A percentile compares a stretch with the other conserved stretches of the same genome.
phyloP scores from a whole-genome alignment of 2,113 vertebrate species.

The Scomber scombrus region DNA sequence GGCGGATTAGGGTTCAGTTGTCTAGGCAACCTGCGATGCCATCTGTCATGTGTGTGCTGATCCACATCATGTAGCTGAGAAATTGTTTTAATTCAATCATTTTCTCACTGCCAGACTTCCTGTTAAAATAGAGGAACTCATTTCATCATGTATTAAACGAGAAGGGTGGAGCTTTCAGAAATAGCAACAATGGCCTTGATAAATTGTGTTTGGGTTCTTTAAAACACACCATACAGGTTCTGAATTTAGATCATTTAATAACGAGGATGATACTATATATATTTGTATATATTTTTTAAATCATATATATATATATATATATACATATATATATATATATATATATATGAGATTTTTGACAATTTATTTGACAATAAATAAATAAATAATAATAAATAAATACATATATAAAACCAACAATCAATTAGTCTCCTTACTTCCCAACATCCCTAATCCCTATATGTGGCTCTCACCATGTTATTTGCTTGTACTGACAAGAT shows the following conservation, averaged over 20 bases:
- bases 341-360: too few species aligned
- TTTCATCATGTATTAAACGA: slow-evolving; percentile 37
- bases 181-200: background rate
- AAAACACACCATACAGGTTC: background rate
- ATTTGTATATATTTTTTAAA: too few species aligned
- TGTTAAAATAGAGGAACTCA: slow-evolving; percentile 27
- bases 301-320: too few species aligned
- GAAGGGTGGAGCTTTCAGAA: background rate
- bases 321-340: too few species aligned
- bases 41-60: slow-evolving; percentile 81
- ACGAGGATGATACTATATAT: too few species aligned
- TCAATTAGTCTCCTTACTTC: too few species aligned
- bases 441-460: too few species aligned
- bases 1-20: slow-evolving; percentile 80
- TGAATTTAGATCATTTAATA: background rate
- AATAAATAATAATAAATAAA: too few species aligned
- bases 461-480: too few species aligned
- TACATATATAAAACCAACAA: too few species aligned
- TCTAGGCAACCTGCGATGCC: slow-evolving; percentile 84
- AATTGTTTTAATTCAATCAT: slow-evolving; percentile 79
- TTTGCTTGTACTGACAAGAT: too few species aligned
- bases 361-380: too few species aligned
- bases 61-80: slow-evolving; percentile 76
- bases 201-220: background rate
- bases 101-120: slow-evolving; percentile 47